phyloP scores from a whole-genome alignment of 2,113 vertebrate genomes.

The Plecotus auritus region DNA sequence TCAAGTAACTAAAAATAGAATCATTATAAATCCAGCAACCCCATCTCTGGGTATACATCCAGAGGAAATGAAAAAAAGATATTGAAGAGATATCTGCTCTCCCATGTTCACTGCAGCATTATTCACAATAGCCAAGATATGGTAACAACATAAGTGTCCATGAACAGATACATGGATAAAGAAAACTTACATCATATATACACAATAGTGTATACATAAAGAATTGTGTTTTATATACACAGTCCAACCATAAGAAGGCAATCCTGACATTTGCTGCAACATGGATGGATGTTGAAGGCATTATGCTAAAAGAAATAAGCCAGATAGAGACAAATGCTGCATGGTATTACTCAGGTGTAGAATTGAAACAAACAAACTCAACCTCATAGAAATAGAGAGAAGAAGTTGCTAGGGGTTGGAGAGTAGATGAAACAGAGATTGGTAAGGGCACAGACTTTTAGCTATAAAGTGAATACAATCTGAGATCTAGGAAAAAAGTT shows the following conservation, averaged over 20 bases:
- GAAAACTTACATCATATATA: background rate
- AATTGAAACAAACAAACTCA: background rate
- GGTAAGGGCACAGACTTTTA: background rate
- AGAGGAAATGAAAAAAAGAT: background rate
- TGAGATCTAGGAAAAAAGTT: background rate
- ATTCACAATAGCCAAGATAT: background rate
- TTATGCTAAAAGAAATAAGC: background rate
- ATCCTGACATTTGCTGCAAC: background rate
- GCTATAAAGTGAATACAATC: background rate
- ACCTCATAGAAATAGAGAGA: background rate
- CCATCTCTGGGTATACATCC: background rate
- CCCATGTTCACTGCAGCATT: background rate
- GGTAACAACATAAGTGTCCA: background rate
- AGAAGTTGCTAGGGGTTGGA: background rate
- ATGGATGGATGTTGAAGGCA: background rate
- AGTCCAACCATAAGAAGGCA: background rate
- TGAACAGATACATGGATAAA: background rate
- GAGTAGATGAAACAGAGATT: background rate
- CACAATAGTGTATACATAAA: background rate
- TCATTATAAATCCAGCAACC: background rate
- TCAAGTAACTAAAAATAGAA: background rate
- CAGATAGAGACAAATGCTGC: background rate
- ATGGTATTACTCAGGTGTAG: background rate
- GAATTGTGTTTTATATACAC: too few relatives aligned
- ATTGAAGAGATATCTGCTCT: background rate